phyloP scores from a whole-genome alignment of 2,113 vertebrate species.

The Gasterosteus aculeatus region DNA sequence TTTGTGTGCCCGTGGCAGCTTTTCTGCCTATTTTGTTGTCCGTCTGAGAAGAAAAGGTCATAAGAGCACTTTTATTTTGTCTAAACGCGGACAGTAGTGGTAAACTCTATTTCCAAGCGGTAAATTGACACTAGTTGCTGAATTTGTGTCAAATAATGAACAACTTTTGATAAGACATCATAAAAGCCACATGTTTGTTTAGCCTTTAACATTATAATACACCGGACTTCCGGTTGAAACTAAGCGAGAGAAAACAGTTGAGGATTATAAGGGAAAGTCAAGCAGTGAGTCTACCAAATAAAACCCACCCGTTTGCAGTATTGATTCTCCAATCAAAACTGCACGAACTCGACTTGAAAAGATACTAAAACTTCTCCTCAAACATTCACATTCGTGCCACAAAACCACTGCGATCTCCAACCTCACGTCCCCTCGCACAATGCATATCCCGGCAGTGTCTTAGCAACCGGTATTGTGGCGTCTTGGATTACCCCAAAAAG shows the following conservation, averaged over 20 bases:
- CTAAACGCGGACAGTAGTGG: background rate
- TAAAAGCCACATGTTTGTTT: background rate
- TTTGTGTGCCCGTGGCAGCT: constrained; percentile 35
- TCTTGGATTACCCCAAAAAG: constrained; percentile 73
- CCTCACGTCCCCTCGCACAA: constrained; percentile 37
- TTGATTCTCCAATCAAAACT: background rate
- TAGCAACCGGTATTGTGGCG: constrained; percentile 75
- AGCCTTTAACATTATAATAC: background rate
- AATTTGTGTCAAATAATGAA: background rate
- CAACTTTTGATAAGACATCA: background rate
- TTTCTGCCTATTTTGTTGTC: background rate
- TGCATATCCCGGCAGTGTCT: constrained; percentile 68
- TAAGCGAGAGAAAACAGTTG: background rate
- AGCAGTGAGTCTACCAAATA: background rate
- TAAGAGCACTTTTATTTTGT: background rate
- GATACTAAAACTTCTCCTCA: background rate
- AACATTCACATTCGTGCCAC: background rate
- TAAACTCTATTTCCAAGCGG: background rate
- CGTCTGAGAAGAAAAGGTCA: background rate
- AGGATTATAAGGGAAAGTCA: background rate
- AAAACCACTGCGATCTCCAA: constrained; percentile 24
- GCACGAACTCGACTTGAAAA: background rate
- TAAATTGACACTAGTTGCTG: background rate
- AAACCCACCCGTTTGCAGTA: background rate
- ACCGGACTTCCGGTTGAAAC: background rate